A percentile compares a stretch with the other conserved stretches of the same genome.
Evolutionary conservation across 2,113 vertebrate genomes (phyloP).

Genomic region (Electrona antarctica): DNA sequence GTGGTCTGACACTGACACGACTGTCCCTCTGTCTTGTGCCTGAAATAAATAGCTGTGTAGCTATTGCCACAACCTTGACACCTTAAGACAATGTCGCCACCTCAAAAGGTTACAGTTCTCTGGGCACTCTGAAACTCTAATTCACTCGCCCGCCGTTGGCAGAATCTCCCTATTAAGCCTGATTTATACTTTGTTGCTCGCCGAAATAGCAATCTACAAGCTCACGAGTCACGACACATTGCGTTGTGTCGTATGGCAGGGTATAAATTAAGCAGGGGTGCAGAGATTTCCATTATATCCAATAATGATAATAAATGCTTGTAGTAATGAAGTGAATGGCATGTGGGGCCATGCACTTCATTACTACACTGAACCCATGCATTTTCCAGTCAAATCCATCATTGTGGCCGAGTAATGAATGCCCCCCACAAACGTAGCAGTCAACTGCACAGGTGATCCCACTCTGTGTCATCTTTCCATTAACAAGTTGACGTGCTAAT

Average conservation of each 20-base stretch:
- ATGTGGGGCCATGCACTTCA: slow-evolving; percentile 55
- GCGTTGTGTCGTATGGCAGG: no score
- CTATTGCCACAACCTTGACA: slow-evolving; percentile 50
- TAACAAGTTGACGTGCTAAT: slow-evolving; percentile 59
- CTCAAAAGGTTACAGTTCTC: slow-evolving; percentile 29
- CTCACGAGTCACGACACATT: no score
- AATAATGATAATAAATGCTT: slow-evolving; percentile 66
- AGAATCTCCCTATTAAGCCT: slow-evolving; percentile 36
- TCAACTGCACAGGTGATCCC: slow-evolving; percentile 49
- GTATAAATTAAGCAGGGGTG: slow-evolving; percentile 15
- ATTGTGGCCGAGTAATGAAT: slow-evolving; percentile 59
- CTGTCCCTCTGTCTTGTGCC: slow-evolving; percentile 22
- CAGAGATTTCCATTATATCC: slow-evolving; percentile 62
- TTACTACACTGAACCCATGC: slow-evolving; percentile 62
- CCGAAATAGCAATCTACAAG: no score
- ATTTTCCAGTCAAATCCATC: slow-evolving; percentile 63
- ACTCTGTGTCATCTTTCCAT: slow-evolving; percentile 44
- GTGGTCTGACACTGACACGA: slow-evolving; percentile 28
- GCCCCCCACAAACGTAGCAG: slow-evolving; percentile 43
- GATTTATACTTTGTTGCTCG: no score
- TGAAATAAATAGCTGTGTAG: slow-evolving; percentile 44
- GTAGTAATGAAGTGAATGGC: no score
- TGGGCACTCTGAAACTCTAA: slow-evolving; percentile 31
- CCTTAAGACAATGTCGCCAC: slow-evolving; percentile 51
- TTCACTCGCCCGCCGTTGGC: slow-evolving; percentile 31